phyloP scores from a whole-genome alignment of 2,113 vertebrate species.

The Leptodactylus fuscus region DNA sequence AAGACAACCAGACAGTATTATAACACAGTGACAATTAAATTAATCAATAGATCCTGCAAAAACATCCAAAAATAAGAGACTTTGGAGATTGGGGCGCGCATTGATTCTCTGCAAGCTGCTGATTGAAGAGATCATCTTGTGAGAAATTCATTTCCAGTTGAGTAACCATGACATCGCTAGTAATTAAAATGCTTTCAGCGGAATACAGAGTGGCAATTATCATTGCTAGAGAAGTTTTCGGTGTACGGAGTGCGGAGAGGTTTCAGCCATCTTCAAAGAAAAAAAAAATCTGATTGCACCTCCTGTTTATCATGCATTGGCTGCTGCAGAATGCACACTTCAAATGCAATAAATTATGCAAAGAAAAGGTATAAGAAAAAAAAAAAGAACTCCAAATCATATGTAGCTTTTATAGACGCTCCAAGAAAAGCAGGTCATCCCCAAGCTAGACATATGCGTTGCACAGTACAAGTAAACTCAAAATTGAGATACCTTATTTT shows the following conservation, averaged over 20 bases:
- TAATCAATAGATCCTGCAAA: slow-evolving; percentile 1
- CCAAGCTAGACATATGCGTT: background rate
- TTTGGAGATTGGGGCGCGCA: background rate
- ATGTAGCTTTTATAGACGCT: background rate
- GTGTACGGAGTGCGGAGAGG: background rate
- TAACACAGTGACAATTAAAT: background rate
- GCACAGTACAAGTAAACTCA: background rate
- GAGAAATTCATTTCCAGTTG: slow-evolving; percentile 27
- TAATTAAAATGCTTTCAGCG: slow-evolving; percentile 52
- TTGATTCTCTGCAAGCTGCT: background rate
- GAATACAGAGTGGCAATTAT: slow-evolving; percentile 46
- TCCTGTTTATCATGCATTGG: slow-evolving; percentile 31
- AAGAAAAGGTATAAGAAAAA: background rate
- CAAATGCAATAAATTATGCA: slow-evolving; percentile 50
- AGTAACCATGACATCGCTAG: slow-evolving; percentile 21
- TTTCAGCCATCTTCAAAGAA: slow-evolving; percentile 17
- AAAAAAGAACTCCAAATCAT: background rate
- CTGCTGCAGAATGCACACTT: slow-evolving; percentile 11
- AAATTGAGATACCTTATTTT: background rate
- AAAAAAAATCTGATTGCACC: slow-evolving; percentile 38
- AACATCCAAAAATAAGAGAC: background rate
- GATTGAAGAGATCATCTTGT: slow-evolving; percentile 34
- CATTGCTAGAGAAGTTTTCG: slow-evolving; percentile 11
- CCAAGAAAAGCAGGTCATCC: slow-evolving; percentile 3
- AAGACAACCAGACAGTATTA: background rate